Conservation (phyloP, 2,888 invertebrate genomes). For the Drosophila paranaensis region DNA sequence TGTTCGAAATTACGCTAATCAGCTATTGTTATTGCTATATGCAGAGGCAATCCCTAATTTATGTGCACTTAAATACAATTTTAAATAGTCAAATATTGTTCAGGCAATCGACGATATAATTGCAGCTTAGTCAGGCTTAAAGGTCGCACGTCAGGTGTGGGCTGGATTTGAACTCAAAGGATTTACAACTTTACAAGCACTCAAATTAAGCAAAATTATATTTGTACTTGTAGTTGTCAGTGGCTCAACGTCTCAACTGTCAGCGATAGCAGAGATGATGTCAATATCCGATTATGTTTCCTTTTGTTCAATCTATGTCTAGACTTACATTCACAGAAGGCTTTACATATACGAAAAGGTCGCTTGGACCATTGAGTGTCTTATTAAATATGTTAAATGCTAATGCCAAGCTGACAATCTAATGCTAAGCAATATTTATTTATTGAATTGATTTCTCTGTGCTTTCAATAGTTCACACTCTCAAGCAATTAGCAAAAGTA, state of each 20-base stretch:
- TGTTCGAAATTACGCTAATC: conserved; percentile 45
- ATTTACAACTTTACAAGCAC: not conserved
- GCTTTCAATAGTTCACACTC: not conserved
- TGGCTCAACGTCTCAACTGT: conserved; percentile 11
- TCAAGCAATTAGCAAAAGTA: not conserved
- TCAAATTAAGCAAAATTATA: not conserved
- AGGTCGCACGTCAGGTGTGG: not conserved
- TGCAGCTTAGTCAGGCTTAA: not conserved
- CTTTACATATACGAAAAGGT: not conserved
- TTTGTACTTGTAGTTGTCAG: too few species aligned
- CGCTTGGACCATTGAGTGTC: not conserved
- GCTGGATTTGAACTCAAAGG: not conserved
- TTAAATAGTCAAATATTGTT: conserved; percentile 3
- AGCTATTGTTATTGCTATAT: conserved; percentile 20
- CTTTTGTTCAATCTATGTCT: conserved; percentile 10
- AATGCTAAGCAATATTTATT: too few species aligned
- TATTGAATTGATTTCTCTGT: not conserved
- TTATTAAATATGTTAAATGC: not conserved
- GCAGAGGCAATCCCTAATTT: conserved; percentile 11
- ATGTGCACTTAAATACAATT: conserved; percentile 19
- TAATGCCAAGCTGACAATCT: not conserved
- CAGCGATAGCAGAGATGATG: conserved; percentile 4
- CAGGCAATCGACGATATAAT: not conserved
- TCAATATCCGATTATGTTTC: conserved; percentile 21
- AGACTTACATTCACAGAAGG: conserved; percentile 3